phyloP scores from a whole-genome alignment of 2,113 vertebrate genomes.

The Cisticola juncidis region DNA sequence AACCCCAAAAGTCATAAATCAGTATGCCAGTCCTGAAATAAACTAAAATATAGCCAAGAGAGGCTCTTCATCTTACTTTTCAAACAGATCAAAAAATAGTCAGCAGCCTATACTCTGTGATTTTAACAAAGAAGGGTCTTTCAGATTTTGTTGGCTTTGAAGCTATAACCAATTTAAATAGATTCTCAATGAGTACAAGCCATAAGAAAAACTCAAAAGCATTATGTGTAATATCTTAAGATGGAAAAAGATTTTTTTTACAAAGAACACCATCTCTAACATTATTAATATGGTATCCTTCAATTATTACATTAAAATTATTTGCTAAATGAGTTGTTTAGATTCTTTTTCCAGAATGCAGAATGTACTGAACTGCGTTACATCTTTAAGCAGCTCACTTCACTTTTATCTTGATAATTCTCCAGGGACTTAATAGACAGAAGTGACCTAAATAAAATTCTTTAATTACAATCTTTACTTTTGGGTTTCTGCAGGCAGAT shows the following conservation, averaged over 20 bases:
- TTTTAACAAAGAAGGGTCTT: background rate
- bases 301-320: background rate
- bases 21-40: background rate
- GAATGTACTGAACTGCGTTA: background rate
- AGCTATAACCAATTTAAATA: background rate
- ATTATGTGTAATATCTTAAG: background rate
- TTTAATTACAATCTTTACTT: background rate
- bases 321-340: background rate
- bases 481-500: background rate
- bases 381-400: background rate
- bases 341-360: background rate
- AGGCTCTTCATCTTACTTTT: background rate
- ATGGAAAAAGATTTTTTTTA: background rate
- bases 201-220: background rate
- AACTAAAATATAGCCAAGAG: background rate
- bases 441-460: background rate
- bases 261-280: background rate
- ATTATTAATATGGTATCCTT: background rate
- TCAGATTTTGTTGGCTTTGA: background rate
- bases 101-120: background rate
- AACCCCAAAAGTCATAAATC: background rate
- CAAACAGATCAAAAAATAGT: background rate
- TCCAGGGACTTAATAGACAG: background rate
- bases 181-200: background rate
- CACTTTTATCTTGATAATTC: background rate